Percentiles rank a stretch among this genome's conserved stretches.
Evolutionary conservation across 2,888 invertebrate species (phyloP).

Genomic region (Drosophila flavopinicola): DNA sequence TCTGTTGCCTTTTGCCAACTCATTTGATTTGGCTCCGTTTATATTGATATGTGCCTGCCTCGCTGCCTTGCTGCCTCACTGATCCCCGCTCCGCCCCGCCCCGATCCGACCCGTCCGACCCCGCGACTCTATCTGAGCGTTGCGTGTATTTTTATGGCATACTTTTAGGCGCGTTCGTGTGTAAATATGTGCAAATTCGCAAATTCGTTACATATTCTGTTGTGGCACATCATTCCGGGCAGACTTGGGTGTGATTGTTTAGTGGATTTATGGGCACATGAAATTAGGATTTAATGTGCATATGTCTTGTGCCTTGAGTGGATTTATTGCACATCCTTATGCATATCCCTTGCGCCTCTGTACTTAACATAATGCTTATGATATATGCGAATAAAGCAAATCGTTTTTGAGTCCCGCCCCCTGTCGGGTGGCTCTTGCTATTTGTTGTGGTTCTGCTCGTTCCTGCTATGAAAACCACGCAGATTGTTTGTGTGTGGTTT

Average conservation of each 20-base stretch:
- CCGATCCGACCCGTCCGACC: too few species aligned
- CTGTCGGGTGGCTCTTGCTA: slow-evolving; percentile 12
- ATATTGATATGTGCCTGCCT: slow-evolving; percentile 65
- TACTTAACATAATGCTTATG: slow-evolving; percentile 78
- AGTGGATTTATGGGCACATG: slow-evolving; percentile 79
- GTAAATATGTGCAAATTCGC: slow-evolving; percentile 74
- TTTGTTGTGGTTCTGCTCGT: slow-evolving; percentile 30
- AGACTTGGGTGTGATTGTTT: slow-evolving; percentile 69
- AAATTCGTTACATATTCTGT: slow-evolving; percentile 67
- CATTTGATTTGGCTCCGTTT: slow-evolving; percentile 72
- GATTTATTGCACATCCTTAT: slow-evolving; percentile 69
- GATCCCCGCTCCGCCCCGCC: too few species aligned
- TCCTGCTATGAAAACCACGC: slow-evolving; percentile 6
- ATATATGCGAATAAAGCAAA: slow-evolving; percentile 61
- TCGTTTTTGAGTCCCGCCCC: slow-evolving; percentile 51
- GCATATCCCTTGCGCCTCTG: slow-evolving; percentile 28
- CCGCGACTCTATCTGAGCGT: neutral
- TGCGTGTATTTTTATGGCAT: slow-evolving; percentile 73
- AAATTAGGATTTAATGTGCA: slow-evolving; percentile 80
- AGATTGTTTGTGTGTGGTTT: slow-evolving; percentile 6
- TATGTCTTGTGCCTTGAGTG: slow-evolving; percentile 72
- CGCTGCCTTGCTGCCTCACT: neutral
- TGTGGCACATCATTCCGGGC: slow-evolving; percentile 50
- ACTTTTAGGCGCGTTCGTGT: slow-evolving; percentile 71
- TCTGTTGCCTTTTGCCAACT: slow-evolving; percentile 72